Evolutionary conservation across 2,797 vertebrate species (phyloP).

Genomic region (Arrhamphus sclerolepis): DNA sequence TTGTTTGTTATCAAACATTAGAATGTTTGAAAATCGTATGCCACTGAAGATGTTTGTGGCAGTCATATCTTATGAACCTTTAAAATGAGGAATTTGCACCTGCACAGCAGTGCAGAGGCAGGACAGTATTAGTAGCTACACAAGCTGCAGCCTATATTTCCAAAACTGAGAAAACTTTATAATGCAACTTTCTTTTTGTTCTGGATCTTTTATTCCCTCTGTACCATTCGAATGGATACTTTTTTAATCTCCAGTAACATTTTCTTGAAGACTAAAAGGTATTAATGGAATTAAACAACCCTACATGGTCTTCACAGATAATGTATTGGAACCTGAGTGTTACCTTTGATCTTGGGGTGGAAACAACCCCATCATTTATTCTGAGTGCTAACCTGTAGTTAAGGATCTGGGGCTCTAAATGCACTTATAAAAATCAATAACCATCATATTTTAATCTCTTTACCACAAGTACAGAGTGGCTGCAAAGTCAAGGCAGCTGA

Average conservation of each 20-base stretch:
- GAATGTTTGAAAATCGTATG: conserved; percentile 31
- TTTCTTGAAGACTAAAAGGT: conserved; percentile 1
- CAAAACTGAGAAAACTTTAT: conserved; percentile 2
- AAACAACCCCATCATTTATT: neutral
- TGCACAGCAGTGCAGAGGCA: conserved; percentile 35
- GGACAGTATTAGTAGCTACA: conserved; percentile 24
- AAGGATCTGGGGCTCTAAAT: conserved; percentile 14
- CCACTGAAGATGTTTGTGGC: conserved; percentile 24
- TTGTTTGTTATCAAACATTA: conserved; percentile 28
- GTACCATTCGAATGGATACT: neutral
- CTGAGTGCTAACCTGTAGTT: conserved; percentile 5
- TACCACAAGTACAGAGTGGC: neutral
- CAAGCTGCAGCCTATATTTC: conserved; percentile 8
- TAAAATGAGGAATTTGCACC: conserved; percentile 34
- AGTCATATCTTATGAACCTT: conserved; percentile 46
- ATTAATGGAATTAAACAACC: conserved; percentile 13
- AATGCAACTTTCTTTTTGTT: conserved; percentile 12
- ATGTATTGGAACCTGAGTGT: neutral
- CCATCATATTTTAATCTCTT: conserved; percentile 12
- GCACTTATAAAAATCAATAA: conserved; percentile 23
- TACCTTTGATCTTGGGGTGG: conserved; percentile 7
- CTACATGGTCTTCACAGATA: neutral
- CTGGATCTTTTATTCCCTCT: conserved; percentile 16
- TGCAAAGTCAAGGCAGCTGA: neutral
- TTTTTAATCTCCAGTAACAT: conserved; percentile 18